A percentile compares a stretch with the other conserved stretches of the same genome.
Conservation (phyloP, 1,140 invertebrate genomes). For the Papilio helenus region DNA sequence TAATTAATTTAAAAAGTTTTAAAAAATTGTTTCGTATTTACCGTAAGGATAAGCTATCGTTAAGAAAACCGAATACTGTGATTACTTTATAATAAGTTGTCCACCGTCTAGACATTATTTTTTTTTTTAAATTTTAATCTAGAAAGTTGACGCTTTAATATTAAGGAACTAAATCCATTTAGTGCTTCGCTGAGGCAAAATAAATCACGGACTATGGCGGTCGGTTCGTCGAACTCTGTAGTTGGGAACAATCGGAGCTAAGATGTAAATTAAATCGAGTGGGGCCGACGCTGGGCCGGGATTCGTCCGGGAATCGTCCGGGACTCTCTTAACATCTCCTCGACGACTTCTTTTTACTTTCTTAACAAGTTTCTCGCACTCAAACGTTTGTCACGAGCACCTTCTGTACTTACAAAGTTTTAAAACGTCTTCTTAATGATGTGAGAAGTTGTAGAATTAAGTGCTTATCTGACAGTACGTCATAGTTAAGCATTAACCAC, state of each 20-base stretch:
- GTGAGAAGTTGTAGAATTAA: constrained; percentile 31
- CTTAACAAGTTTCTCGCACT: constrained; percentile 71
- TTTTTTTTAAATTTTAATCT: constrained; percentile 39
- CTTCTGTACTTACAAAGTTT: constrained; percentile 64
- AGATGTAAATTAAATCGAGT: constrained; percentile 79
- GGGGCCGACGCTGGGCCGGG: constrained; percentile 49
- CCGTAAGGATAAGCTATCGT: background rate
- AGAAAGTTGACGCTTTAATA: constrained; percentile 50
- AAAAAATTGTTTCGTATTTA: background rate
- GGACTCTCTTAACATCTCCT: constrained; percentile 64
- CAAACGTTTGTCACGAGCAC: constrained; percentile 72
- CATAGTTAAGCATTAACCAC: too few species aligned
- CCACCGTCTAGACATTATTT: constrained; percentile 54
- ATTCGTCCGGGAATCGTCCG: constrained; percentile 50
- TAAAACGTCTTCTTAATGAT: constrained; percentile 48
- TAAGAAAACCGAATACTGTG: constrained; percentile 28
- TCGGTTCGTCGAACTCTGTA: constrained; percentile 66
- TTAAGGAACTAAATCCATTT: constrained; percentile 68
- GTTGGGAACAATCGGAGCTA: constrained; percentile 65
- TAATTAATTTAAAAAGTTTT: background rate
- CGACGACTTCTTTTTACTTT: constrained; percentile 76
- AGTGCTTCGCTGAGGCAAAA: constrained; percentile 61
- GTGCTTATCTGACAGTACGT: constrained; percentile 23
- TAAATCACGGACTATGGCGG: constrained; percentile 63
- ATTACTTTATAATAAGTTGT: constrained; percentile 43